Evolutionary conservation across 2,888 invertebrate species (phyloP).

Genomic region (Yponomeuta sedellus): DNA sequence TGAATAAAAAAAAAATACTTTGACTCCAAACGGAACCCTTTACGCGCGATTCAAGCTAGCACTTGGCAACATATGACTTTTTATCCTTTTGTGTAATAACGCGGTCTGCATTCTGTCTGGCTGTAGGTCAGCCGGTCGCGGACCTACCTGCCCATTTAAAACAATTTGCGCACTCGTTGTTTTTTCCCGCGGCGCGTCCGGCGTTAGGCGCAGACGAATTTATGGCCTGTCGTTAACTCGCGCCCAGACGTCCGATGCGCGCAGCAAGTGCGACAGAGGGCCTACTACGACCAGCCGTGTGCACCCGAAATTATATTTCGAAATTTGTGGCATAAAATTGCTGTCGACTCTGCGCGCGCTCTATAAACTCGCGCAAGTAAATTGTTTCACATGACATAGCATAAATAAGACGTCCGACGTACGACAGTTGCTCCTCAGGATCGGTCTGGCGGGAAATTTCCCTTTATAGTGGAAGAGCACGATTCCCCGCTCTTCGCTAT

Average conservation of each 20-base stretch:
- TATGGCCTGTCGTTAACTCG: conserved; percentile 52
- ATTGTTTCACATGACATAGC: too few species aligned
- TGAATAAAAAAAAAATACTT: too few species aligned
- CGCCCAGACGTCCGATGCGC: conserved; percentile 35
- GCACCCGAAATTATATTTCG: too few species aligned
- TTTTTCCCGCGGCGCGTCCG: conserved; percentile 36
- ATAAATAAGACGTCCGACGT: too few species aligned
- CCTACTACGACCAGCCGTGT: not conserved
- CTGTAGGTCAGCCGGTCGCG: conserved; percentile 64
- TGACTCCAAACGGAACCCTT: not conserved
- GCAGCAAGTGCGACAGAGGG: not conserved
- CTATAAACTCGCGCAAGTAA: too few species aligned
- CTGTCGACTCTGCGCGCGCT: too few species aligned
- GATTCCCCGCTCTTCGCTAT: too few species aligned
- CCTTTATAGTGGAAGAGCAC: too few species aligned
- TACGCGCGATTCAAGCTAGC: not conserved
- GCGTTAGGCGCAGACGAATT: conserved; percentile 49
- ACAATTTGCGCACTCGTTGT: conserved; percentile 64
- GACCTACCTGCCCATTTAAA: conserved; percentile 70
- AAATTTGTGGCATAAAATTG: too few species aligned
- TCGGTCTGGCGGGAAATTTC: too few species aligned
- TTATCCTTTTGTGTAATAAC: conserved; percentile 51
- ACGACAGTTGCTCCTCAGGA: too few species aligned
- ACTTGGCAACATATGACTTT: not conserved
- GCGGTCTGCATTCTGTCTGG: conserved; percentile 36